Evolutionary conservation across 37 sponge, comb jelly and placozoan genomes (phyloP).

Genomic region (Hexactinellida sp.): DNA sequence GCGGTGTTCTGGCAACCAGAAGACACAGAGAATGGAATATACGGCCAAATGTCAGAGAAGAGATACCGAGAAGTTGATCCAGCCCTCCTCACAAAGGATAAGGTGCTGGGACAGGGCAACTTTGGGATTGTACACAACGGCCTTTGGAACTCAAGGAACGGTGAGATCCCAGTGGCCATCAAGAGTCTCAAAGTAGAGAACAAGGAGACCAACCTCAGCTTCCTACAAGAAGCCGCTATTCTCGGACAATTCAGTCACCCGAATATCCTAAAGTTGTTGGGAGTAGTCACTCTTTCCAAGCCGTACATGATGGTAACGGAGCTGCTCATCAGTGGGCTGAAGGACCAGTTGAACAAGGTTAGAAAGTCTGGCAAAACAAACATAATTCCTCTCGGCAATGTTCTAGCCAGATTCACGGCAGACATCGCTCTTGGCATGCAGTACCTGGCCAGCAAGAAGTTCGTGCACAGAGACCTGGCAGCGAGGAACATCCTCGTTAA

Average conservation of each 20-base stretch:
- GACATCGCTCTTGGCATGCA: conserved; percentile 27
- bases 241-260: background rate
- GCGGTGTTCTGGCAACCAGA: background rate
- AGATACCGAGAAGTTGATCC: background rate
- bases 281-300: background rate
- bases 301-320: background rate
- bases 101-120: background rate
- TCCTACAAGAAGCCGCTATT: background rate
- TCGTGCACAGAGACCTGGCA: conserved; percentile 23
- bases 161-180: background rate
- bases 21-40: background rate
- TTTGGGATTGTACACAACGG: background rate
- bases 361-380: background rate
- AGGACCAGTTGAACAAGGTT: background rate
- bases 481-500: conserved; percentile 25
- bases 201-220: background rate
- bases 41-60: background rate
- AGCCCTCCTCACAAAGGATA: background rate
- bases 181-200: background rate
- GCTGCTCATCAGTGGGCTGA: background rate
- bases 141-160: background rate
- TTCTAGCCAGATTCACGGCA: conserved; percentile 9
- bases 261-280: background rate
- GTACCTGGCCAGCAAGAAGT: conserved; percentile 25
- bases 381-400: background rate